These are phyloP conservation scores for Entelurus aequoreus DNA, from an alignment of 2,113 vertebrate species.

Conservation along the genomic window DNA sequence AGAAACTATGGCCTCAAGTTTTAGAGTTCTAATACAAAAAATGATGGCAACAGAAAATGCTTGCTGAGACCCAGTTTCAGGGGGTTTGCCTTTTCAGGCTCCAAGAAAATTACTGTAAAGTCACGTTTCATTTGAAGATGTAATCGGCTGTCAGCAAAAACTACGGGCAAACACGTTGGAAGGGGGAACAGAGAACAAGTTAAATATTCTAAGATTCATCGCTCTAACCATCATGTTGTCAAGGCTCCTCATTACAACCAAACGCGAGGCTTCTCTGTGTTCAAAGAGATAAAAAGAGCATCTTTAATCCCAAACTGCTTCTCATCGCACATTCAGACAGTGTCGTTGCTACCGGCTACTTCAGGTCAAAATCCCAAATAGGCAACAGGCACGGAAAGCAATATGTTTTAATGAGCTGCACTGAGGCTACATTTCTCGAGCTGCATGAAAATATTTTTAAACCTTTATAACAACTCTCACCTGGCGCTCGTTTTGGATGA, in stretches of 20 bases:
- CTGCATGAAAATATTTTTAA: constrained; percentile 37
- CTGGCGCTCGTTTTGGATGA: constrained; percentile 32
- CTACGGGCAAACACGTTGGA: not conserved
- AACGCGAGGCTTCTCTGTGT: constrained; percentile 8
- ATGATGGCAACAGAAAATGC: no score
- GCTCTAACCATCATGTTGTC: constrained; percentile 12
- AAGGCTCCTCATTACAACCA: constrained; percentile 16
- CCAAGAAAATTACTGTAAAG: no score
- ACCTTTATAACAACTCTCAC: constrained; percentile 25
- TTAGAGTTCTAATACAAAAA: no score
- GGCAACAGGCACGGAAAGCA: constrained; percentile 49
- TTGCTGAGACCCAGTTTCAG: no score
- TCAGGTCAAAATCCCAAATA: constrained; percentile 33
- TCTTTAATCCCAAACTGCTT: constrained; percentile 45
- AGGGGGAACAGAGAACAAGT: not conserved
- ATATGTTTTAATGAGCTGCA: constrained; percentile 55
- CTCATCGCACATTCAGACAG: constrained; percentile 29
- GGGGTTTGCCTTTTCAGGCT: no score
- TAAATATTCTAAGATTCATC: constrained; percentile 14
- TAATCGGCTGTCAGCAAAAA: no score
- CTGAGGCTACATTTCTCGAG: constrained; percentile 30
- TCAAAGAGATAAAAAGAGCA: constrained; percentile 24
- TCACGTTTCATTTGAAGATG: no score
- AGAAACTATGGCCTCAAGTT: no score
- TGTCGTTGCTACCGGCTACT: constrained; percentile 23